These are phyloP conservation scores for Corynorhinus townsendii DNA, from an alignment of 2,113 vertebrate species.

Conservation along the genomic window DNA sequence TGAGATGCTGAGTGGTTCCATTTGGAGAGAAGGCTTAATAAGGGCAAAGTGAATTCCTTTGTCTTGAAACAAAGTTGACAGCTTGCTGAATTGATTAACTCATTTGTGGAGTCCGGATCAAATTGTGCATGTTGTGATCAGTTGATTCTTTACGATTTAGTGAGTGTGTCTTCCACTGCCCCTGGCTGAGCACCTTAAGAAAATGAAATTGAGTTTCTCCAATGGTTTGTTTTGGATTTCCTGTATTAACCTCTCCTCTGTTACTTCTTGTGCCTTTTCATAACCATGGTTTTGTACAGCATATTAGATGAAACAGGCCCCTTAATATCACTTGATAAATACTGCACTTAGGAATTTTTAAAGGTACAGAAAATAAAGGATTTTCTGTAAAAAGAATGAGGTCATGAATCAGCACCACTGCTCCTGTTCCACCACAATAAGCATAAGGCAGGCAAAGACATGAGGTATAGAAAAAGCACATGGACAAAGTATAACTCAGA, in stretches of 20 bases:
- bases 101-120: conserved; percentile 9
- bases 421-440: neutral
- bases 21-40: neutral
- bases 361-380: neutral
- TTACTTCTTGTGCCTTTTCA: neutral
- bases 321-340: neutral
- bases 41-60: neutral
- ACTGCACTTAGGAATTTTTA: neutral
- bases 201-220: conserved; percentile 41
- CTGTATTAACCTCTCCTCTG: conserved; percentile 15
- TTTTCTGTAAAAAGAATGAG: neutral
- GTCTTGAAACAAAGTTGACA: conserved; percentile 3
- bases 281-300: neutral
- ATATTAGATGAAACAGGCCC: neutral
- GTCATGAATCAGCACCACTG: neutral
- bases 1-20: neutral
- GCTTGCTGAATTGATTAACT: conserved; percentile 42
- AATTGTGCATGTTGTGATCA: conserved; percentile 1
- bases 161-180: neutral
- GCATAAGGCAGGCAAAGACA: neutral
- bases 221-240: conserved; percentile 41
- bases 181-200: conserved; percentile 31
- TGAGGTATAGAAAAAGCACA: neutral
- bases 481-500: neutral
- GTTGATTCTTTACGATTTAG: conserved; percentile 49